Evolutionary conservation across 1,140 invertebrate species (phyloP), one percentile per base, ranked within the genome.

Genomic region (Thaumatotibia leucotreta): DNA sequence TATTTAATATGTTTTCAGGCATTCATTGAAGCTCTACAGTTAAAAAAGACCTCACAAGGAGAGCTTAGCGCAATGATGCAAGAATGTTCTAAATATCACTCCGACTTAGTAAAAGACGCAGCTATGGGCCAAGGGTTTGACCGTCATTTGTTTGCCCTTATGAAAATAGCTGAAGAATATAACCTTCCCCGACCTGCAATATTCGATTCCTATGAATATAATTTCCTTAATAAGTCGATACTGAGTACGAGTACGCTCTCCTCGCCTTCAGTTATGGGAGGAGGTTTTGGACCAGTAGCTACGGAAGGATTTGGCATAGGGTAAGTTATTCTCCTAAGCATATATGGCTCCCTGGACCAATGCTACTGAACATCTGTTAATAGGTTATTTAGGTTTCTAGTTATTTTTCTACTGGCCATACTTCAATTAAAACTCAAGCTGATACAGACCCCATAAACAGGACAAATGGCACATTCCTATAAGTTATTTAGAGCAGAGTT

Each of bases 81-180:
- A n/a, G 93, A 96, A 49, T 98, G 97, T 88, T 98, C 98, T 9
- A 92, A 93, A 45, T 91, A 93, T 35, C 98, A 99, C 86, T 94
- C 93, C 1, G 89, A 95, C 68, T 89, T 99, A 6, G 96, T 97
- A 0, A 99, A 98, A 86, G 95, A 99, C 80, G 98, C 98, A 14
- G 97, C 98, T 0, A 98, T 99, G 97, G 98, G 98, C 0, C 96
- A 99, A 91, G 98, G 98, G 2, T 99, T 99, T 88, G 98, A 99
- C 91, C 92, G 99, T 24, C 98, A 99, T 92, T 88, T 99, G 62
- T 99, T 98, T 88, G 97, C 94, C 0, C 83, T 99, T 35, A 95
- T 94, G 77, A 93, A 94, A 65, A 91, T 94, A 3, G 95, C 95
- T 0, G 92, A 96, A 80, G 92, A 94, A 65, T 91, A 92, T n/a